These are phyloP conservation scores for Nixonia krombeini DNA, from an alignment of 1,140 invertebrate species.

Conservation along the genomic window DNA sequence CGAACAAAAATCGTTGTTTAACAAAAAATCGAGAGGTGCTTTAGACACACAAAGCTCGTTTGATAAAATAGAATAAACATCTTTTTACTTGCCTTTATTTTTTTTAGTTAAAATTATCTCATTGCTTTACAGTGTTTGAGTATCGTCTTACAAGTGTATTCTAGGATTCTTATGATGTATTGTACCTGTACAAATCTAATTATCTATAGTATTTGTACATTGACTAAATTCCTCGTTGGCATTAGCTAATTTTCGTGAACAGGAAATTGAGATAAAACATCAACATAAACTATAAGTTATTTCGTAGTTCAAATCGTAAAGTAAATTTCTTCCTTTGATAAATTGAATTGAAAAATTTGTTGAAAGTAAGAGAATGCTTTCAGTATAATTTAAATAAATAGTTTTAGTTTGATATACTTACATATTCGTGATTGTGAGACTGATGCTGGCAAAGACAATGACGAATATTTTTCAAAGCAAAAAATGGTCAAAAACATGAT, in stretches of 20 bases:
- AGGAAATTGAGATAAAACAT: no score
- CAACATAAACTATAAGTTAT: no score
- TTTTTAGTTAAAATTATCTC: constrained; percentile 46
- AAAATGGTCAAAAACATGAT: no score
- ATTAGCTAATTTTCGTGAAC: background rate
- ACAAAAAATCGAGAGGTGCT: constrained; percentile 60
- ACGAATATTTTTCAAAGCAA: no score
- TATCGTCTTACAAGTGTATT: constrained; percentile 21
- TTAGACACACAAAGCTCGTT: constrained; percentile 60
- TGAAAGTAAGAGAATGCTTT: no score
- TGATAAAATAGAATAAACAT: constrained; percentile 62
- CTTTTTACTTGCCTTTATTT: constrained; percentile 40
- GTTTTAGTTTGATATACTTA: no score
- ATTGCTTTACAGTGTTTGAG: constrained; percentile 40
- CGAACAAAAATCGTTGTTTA: constrained; percentile 41
- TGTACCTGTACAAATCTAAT: constrained; percentile 66
- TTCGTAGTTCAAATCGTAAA: no score
- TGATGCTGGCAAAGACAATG: no score
- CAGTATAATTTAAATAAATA: no score
- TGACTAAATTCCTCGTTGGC: constrained; percentile 34
- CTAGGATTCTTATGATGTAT: constrained; percentile 43
- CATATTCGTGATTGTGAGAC: no score
- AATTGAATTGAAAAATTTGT: no score
- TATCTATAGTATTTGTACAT: constrained; percentile 59
- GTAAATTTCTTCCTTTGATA: no score